These are phyloP conservation scores for Heliconius sara DNA, from an alignment of 2,888 invertebrate genomes.

Conservation along the genomic window DNA sequence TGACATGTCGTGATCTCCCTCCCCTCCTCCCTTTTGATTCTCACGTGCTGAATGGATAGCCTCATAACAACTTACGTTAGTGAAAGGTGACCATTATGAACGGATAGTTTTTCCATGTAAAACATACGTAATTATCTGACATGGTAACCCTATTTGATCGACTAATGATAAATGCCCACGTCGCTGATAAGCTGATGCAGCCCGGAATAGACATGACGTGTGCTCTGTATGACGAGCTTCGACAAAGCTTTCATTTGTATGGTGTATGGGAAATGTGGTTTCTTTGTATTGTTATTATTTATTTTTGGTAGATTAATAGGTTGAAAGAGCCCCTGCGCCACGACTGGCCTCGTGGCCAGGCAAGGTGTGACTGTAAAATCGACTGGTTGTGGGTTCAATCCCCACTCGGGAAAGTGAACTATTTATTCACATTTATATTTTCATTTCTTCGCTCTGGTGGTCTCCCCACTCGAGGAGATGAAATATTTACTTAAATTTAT, in stretches of 20 bases:
- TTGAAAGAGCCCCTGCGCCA: no score
- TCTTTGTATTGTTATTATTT: neutral
- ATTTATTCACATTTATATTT: no score
- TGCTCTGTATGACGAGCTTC: neutral
- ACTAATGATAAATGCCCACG: conserved; percentile 29
- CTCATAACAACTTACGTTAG: neutral
- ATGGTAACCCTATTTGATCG: conserved; percentile 24
- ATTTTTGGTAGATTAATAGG: neutral
- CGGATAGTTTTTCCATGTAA: neutral
- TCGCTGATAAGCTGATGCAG: conserved; percentile 24
- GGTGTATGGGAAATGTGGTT: neutral
- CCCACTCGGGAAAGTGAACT: no score
- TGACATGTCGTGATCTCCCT: no score
- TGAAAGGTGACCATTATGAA: neutral
- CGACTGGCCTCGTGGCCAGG: no score
- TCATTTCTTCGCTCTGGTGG: no score
- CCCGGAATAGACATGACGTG: conserved; percentile 27
- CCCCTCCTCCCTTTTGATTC: neutral
- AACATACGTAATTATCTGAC: conserved; percentile 5
- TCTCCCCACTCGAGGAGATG: no score
- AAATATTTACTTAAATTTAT: no score
- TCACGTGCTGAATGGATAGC: no score
- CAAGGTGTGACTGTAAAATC: no score
- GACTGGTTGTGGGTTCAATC: no score
- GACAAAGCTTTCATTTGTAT: neutral